Conservation (phyloP, 2,797 vertebrate species). For the Graptemys geographica region DNA sequence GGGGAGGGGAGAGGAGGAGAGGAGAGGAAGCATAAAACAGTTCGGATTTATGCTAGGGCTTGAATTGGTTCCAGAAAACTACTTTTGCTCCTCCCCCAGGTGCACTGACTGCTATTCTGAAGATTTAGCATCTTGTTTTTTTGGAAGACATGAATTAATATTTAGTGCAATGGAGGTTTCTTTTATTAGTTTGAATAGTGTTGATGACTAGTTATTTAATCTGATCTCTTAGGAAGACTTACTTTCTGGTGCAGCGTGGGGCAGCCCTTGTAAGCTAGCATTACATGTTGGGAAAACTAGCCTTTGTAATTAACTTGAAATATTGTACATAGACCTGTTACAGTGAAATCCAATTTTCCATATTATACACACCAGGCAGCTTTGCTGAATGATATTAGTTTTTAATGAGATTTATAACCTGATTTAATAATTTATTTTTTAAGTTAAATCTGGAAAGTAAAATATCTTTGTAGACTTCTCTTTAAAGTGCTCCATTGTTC, state of each 20-base stretch:
- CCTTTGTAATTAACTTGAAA: slow-evolving; percentile 68
- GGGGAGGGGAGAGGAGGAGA: too few species aligned
- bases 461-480: neutral
- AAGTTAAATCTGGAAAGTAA: slow-evolving; percentile 22
- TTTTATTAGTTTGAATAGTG: slow-evolving; percentile 37
- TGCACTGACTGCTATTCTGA: neutral
- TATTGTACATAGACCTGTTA: slow-evolving; percentile 59
- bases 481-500: neutral
- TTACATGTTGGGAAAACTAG: slow-evolving; percentile 52
- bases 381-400: slow-evolving; percentile 65
- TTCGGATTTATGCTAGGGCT: neutral
- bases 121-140: neutral
- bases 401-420: slow-evolving; percentile 73
- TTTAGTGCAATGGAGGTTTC: slow-evolving; percentile 35
- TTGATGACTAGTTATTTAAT: slow-evolving; percentile 62
- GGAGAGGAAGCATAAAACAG: neutral
- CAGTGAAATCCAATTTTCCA: slow-evolving; percentile 68
- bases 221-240: slow-evolving; percentile 58
- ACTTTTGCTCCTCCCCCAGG: neutral
- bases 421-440: slow-evolving; percentile 68
- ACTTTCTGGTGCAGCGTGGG: slow-evolving; percentile 25
- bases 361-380: slow-evolving; percentile 58
- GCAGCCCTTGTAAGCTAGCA: slow-evolving; percentile 33
- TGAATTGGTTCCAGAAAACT: neutral
- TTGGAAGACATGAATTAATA: slow-evolving; percentile 3